A percentile compares a stretch with the other conserved stretches of the same genome.
Conservation (phyloP, 2,113 vertebrate species). For the Ceuthmochares aereus region DNA sequence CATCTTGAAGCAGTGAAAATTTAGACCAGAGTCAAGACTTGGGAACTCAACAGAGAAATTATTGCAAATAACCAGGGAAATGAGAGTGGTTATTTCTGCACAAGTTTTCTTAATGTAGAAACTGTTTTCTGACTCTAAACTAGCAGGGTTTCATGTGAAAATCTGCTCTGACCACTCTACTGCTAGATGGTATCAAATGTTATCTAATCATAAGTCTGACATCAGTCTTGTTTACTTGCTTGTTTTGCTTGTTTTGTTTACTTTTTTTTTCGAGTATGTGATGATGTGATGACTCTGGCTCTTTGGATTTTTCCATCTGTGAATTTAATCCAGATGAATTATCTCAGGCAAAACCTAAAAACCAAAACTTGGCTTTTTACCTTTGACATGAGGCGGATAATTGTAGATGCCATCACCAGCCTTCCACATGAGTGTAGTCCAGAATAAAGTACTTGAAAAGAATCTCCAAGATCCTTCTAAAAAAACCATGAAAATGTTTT, state of each 20-base stretch:
- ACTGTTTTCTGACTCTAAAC: neutral
- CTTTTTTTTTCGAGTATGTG: neutral
- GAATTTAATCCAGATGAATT: neutral
- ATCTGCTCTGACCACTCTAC: neutral
- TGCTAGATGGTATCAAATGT: neutral
- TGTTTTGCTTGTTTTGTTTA: neutral
- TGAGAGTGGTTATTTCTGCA: neutral
- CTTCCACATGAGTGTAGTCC: neutral
- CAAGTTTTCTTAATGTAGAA: neutral
- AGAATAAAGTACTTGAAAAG: neutral
- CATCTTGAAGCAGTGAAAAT: slow-evolving; percentile 14
- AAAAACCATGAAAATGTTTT: slow-evolving; percentile 9
- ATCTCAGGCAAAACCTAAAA: neutral
- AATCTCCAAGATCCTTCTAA: neutral
- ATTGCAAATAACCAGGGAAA: neutral
- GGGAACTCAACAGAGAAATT: neutral
- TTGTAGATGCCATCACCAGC: neutral
- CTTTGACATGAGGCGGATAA: neutral
- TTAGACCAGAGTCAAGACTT: slow-evolving; percentile 19
- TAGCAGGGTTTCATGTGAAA: neutral
- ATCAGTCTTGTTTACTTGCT: neutral
- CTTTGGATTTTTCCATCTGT: neutral
- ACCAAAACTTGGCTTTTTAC: fast-evolving
- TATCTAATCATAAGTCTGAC: neutral
- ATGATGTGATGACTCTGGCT: neutral